phyloP scores from a whole-genome alignment of 2,888 invertebrate species.

The Seladonia tumulorum region DNA sequence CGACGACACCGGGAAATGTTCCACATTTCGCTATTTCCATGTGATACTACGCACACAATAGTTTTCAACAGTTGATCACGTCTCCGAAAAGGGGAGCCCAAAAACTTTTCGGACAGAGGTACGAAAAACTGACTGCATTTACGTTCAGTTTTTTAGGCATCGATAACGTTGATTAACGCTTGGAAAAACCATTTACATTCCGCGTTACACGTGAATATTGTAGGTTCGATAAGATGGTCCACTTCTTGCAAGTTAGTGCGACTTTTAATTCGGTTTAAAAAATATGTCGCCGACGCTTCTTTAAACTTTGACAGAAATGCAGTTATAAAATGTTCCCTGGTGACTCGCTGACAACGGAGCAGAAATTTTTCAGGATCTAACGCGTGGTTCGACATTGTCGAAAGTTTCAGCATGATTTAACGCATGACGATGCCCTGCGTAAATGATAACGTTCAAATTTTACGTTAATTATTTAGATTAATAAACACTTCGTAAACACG shows the following conservation, averaged over 20 bases:
- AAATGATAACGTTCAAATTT: not conserved
- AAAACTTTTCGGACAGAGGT: not conserved
- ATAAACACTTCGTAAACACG: slow-evolving; percentile 1
- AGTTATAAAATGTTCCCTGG: not conserved
- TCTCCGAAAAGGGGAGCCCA: not conserved
- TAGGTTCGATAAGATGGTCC: not conserved
- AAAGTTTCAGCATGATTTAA: not conserved
- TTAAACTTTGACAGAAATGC: not conserved
- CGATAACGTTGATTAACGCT: not conserved
- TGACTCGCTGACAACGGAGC: not conserved
- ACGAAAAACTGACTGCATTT: not conserved
- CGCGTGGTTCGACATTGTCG: not conserved
- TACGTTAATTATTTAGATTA: not conserved
- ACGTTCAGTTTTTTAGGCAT: not conserved
- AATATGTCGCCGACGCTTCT: not conserved
- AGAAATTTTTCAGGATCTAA: not conserved
- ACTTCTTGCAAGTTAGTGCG: not conserved
- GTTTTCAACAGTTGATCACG: not conserved
- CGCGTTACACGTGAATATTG: not conserved
- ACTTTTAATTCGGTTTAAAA: not conserved
- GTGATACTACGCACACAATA: not conserved
- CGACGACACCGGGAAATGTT: not conserved
- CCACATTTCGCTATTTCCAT: not conserved
- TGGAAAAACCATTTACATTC: not conserved
- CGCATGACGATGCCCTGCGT: not conserved